Evolutionary conservation across 2,888 invertebrate genomes (phyloP).

Genomic region (Amiota minor): DNA sequence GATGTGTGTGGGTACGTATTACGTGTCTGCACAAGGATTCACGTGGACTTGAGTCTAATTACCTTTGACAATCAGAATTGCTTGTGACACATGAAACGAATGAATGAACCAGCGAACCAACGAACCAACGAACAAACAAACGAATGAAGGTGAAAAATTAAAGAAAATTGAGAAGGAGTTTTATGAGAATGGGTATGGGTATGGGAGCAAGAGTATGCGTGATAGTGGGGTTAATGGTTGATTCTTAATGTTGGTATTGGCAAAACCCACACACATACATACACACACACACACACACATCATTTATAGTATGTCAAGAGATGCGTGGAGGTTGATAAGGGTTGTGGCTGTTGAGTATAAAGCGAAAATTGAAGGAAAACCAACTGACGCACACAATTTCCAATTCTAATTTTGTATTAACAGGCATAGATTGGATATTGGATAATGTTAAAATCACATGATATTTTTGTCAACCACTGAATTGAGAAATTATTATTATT

Average conservation of each 20-base stretch:
- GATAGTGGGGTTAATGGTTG: neutral
- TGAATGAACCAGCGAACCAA: neutral
- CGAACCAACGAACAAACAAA: neutral
- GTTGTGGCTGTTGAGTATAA: neutral
- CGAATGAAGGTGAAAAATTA: neutral
- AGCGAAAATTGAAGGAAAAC: neutral
- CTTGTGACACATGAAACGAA: constrained; percentile 16
- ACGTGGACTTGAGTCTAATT: constrained; percentile 20
- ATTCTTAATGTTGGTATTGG: neutral
- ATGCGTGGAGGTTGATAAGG: neutral
- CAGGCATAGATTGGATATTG: neutral
- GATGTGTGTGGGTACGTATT: neutral
- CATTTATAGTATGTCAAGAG: neutral
- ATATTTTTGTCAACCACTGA: no score
- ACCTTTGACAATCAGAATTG: constrained; percentile 23
- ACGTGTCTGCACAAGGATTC: constrained; percentile 5
- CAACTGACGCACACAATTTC: neutral
- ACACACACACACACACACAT: neutral
- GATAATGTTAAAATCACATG: neutral
- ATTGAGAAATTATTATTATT: no score
- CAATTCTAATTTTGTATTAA: neutral
- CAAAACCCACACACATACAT: neutral
- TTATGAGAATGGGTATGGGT: neutral
- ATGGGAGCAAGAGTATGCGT: neutral
- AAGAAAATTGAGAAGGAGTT: neutral